A percentile compares a stretch with the other conserved stretches of the same genome.
Evolutionary conservation across 2,888 invertebrate genomes (phyloP).

Genomic region (Torymus texanus): DNA sequence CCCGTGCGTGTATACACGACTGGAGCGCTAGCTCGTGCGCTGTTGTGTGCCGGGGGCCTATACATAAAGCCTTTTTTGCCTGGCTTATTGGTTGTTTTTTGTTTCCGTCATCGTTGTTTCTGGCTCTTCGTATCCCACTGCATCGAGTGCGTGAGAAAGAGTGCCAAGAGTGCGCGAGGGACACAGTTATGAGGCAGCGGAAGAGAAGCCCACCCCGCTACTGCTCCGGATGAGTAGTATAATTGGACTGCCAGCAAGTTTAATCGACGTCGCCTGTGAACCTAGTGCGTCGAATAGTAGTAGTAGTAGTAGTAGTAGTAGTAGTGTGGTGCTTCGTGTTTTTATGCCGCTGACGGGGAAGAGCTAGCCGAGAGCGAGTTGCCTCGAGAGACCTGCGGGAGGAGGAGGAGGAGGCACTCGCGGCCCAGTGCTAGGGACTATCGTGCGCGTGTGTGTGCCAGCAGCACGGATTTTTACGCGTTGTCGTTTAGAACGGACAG

Average conservation of each 20-base stretch:
- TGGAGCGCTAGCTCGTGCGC: slow-evolving; percentile 1
- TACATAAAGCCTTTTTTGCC: too few relatives aligned
- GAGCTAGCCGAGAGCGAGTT: too few relatives aligned
- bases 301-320: too few relatives aligned
- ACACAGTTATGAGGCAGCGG: slow-evolving; percentile 57
- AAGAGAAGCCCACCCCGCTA: slow-evolving; percentile 36
- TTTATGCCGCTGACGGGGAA: too few relatives aligned
- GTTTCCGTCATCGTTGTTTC: too few relatives aligned
- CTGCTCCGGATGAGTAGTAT: slow-evolving; percentile 9
- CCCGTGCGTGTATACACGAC: background rate
- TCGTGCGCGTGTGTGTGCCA: too few relatives aligned
- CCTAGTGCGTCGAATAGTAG: too few relatives aligned
- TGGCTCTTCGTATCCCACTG: too few relatives aligned
- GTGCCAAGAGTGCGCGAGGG: slow-evolving; percentile 12
- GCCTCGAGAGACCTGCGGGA: slow-evolving; percentile 27
- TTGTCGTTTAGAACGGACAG: background rate
- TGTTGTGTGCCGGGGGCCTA: background rate
- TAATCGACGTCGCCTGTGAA: slow-evolving; percentile 22
- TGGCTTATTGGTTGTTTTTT: too few relatives aligned
- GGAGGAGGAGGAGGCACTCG: background rate
- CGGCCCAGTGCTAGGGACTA: too few relatives aligned
- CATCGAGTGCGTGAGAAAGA: background rate
- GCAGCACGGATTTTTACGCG: too few relatives aligned
- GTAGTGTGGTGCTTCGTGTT: background rate
- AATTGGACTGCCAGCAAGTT: background rate